These are phyloP conservation scores for Halyomorpha halys DNA, from an alignment of 1,140 invertebrate genomes.

Conservation along the genomic window DNA sequence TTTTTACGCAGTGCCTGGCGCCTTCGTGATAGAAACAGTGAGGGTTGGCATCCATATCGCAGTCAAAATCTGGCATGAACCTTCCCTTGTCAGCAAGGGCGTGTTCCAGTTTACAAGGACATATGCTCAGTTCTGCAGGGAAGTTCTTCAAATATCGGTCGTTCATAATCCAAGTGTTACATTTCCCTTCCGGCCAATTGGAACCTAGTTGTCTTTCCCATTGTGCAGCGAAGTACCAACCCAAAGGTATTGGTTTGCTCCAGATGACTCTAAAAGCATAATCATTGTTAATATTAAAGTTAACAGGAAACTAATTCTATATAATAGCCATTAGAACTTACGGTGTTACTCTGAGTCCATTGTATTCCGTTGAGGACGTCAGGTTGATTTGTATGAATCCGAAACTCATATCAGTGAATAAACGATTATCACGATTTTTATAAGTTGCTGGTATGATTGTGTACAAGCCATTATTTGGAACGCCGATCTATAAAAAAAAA, in stretches of 20 bases:
- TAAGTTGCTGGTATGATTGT: slow-evolving; percentile 57
- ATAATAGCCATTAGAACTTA: slow-evolving; percentile 43
- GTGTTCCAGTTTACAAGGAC: slow-evolving; percentile 85
- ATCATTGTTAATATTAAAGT: neutral
- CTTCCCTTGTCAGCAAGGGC: slow-evolving; percentile 84
- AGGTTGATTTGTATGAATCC: slow-evolving; percentile 78
- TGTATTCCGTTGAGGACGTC: slow-evolving; percentile 63
- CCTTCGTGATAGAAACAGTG: slow-evolving; percentile 80
- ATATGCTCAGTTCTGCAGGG: slow-evolving; percentile 66
- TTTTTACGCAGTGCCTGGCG: slow-evolving; percentile 84
- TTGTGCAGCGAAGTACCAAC: slow-evolving; percentile 82
- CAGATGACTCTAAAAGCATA: slow-evolving; percentile 55
- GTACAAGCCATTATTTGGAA: slow-evolving; percentile 54
- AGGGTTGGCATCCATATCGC: slow-evolving; percentile 83
- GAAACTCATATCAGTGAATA: slow-evolving; percentile 61
- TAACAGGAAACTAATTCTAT: neutral
- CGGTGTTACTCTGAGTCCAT: slow-evolving; percentile 62
- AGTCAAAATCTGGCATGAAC: slow-evolving; percentile 81
- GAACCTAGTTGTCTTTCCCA: slow-evolving; percentile 69
- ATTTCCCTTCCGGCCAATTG: slow-evolving; percentile 69
- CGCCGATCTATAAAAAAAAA: slow-evolving; percentile 39
- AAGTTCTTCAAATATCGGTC: slow-evolving; percentile 83
- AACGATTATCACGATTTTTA: slow-evolving; percentile 52
- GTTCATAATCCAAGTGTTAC: slow-evolving; percentile 77
- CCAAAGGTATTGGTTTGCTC: slow-evolving; percentile 82